Conservation (phyloP, 2,888 invertebrate species). For the Cantharis rustica region DNA sequence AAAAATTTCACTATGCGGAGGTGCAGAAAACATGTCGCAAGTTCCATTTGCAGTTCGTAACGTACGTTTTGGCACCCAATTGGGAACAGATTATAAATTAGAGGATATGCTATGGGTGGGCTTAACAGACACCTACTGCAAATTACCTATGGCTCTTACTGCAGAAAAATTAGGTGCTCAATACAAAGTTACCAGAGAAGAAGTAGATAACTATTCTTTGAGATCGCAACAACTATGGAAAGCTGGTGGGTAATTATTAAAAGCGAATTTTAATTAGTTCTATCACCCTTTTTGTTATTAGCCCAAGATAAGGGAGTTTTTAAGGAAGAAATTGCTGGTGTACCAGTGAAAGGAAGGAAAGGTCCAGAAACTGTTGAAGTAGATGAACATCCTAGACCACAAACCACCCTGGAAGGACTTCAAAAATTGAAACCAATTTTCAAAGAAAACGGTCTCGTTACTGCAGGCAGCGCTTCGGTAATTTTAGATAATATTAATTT, state of each 20-base stretch:
- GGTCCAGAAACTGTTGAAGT: conserved; percentile 76
- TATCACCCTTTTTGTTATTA: conserved; percentile 48
- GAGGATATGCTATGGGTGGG: conserved; percentile 92
- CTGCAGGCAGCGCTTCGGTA: conserved; percentile 93
- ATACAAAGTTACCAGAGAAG: conserved; percentile 78
- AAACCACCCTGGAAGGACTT: conserved; percentile 83
- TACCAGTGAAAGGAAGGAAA: conserved; percentile 82
- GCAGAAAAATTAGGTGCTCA: conserved; percentile 92
- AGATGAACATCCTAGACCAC: conserved; percentile 94
- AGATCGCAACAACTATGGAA: conserved; percentile 89
- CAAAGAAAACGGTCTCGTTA: conserved; percentile 92
- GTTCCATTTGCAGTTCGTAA: conserved; percentile 85
- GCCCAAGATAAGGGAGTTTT: conserved; percentile 89
- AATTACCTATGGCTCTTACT: conserved; percentile 94
- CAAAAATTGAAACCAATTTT: conserved; percentile 88
- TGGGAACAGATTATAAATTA: conserved; percentile 76
- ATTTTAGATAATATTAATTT: conserved; percentile 49
- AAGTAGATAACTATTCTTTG: conserved; percentile 84
- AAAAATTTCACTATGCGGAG: conserved; percentile 86
- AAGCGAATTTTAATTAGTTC: background rate
- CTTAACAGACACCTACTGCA: conserved; percentile 85
- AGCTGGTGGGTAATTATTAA: conserved; percentile 60
- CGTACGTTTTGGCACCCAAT: conserved; percentile 83
- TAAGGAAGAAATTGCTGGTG: conserved; percentile 86
- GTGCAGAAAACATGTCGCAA: conserved; percentile 95